Percentiles rank a stretch among this genome's conserved stretches.
Conservation (phyloP, 2,113 vertebrate species). For the Daubentonia madagascariensis region DNA sequence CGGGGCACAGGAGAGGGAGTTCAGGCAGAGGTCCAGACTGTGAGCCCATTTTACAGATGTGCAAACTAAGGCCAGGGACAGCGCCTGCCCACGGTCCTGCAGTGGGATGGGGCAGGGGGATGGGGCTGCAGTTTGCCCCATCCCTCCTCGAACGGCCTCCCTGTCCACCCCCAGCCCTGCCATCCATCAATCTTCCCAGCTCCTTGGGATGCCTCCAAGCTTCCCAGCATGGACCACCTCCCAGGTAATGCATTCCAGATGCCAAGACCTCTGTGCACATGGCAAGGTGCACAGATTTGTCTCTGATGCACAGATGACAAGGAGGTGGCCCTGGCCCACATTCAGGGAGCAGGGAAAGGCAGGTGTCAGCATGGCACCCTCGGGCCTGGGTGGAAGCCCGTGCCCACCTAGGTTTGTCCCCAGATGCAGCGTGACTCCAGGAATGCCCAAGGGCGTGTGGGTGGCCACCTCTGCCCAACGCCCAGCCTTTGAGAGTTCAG, state of each 20-base stretch:
- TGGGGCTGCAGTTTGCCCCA: not conserved
- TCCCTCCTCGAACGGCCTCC: not conserved
- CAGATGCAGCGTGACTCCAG: not conserved
- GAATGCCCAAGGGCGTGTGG: rapidly evolving
- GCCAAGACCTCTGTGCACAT: not conserved
- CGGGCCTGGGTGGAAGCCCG: not conserved
- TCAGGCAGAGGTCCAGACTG: not conserved
- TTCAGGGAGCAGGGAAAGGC: not conserved
- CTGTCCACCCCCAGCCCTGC: not conserved
- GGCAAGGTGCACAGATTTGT: rapidly evolving
- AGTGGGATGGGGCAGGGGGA: not conserved
- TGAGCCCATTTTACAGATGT: not conserved
- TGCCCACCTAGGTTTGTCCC: not conserved
- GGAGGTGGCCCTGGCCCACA: not conserved
- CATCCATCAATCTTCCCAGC: not conserved
- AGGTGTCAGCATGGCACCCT: no score
- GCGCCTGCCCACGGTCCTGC: no score
- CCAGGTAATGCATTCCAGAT: conserved; percentile 50
- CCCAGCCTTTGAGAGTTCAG: not conserved
- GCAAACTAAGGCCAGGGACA: not conserved
- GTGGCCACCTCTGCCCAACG: rapidly evolving
- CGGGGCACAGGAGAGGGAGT: not conserved
- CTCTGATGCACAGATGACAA: not conserved
- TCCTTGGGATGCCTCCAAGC: rapidly evolving
- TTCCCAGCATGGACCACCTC: not conserved